A percentile compares a stretch with the other conserved stretches of the same genome.
Conservation (phyloP, 2,797 vertebrate genomes). For the Zalophus californianus region DNA sequence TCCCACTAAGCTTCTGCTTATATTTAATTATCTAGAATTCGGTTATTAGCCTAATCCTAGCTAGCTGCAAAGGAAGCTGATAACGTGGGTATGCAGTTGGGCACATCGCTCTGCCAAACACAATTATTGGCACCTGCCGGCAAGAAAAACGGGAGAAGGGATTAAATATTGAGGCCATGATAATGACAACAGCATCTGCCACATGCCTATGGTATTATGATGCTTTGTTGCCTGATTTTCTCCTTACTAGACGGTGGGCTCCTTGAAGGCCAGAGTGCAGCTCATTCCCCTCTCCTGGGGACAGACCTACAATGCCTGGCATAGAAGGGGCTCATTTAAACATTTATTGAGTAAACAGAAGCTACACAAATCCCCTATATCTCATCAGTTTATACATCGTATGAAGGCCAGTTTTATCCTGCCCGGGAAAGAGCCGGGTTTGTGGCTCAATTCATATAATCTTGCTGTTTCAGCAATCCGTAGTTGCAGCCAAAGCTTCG, state of each 20-base stretch:
- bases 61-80: neutral
- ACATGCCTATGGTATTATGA: neutral
- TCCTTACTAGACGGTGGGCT: neutral
- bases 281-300: neutral
- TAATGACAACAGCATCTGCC: neutral
- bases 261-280: neutral
- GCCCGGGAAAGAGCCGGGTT: neutral
- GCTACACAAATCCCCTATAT: neutral
- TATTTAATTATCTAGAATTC: neutral
- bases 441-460: neutral
- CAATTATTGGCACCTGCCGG: neutral
- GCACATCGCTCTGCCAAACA: neutral
- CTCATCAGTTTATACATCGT: neutral
- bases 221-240: neutral
- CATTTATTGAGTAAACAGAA: neutral
- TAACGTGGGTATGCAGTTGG: neutral
- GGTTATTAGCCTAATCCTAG: neutral
- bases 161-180: neutral
- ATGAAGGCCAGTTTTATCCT: neutral
- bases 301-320: neutral
- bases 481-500: neutral
- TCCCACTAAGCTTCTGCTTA: neutral
- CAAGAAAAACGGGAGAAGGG: neutral
- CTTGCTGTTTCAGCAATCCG: neutral
- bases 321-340: neutral